Base-by-base conservation (phyloP, 2,888 invertebrate genomes). In the Papilio demoleus region DNA sequence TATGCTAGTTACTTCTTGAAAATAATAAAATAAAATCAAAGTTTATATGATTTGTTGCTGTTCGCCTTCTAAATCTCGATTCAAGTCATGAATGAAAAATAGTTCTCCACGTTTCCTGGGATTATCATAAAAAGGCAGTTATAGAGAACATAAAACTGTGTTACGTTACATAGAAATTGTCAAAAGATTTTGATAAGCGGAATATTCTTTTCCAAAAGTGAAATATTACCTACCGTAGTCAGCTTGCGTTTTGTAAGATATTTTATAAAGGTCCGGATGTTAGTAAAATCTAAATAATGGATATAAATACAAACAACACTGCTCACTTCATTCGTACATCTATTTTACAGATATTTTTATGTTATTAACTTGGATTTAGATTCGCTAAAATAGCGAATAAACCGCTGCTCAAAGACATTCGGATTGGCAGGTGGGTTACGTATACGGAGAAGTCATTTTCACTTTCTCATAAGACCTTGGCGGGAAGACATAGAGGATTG, bases 91-190 rank as follows among this genome's bases (percentile, higher is more conserved):
- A 76, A 78, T 76, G 76, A 76, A 74, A 74, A 77, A 78, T 77
- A 73, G 75, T 76, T 71, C 66, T 60, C 64, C 71, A 67, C 56
- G 59, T 71, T 69, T 64, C 59, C 53, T 67, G 47, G 67, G 70
- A 77, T 77, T 77, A 77, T 73, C 76, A 77, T 77, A 77, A 77
- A 77, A 77, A 76, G 66, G 68, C 75, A 74, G 74, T 76, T 77
- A 75, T 72, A 70, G 58, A 71, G 70, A 70, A 71, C 70, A 73
- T 73, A 74, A 77, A 74, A 62, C 53, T 67, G 61, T 34, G 65
- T 40, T 53, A 50, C 62, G 12, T 42, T 67, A 56, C n/a, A 62
- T 42, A 22, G 53, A 62, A 61, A 67, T 67, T 42, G 61, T 67
- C 56, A 62, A 62, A 42, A 67, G 56, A 56, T 34, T 61, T 67